These are phyloP conservation scores for Ochotona curzoniae DNA, from an alignment of 2,113 vertebrate species.

Conservation along the genomic window DNA sequence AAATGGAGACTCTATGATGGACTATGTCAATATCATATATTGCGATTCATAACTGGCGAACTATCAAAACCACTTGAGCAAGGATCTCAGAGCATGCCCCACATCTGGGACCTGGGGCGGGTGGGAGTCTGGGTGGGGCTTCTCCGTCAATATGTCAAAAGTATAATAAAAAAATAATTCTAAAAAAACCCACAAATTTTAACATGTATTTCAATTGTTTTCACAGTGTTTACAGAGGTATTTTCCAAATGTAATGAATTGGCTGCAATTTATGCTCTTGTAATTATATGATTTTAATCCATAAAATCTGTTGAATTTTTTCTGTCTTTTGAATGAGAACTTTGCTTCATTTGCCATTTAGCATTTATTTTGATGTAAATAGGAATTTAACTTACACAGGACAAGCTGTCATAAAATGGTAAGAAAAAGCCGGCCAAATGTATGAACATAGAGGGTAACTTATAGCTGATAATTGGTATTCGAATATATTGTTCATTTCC, in stretches of 20 bases:
- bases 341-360: slow-evolving; percentile 23
- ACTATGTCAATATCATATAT: too few relatives aligned
- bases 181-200: too few relatives aligned
- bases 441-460: background rate
- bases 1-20: too few relatives aligned
- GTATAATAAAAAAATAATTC: too few relatives aligned
- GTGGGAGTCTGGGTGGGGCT: too few relatives aligned
- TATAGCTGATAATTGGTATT: background rate
- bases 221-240: background rate
- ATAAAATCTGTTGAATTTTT: slow-evolving; percentile 9
- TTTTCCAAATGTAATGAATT: slow-evolving; percentile 25
- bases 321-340: background rate
- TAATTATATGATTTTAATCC: slow-evolving; percentile 21
- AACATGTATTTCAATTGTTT: background rate
- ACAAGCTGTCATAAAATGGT: background rate
- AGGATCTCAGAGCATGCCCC: too few relatives aligned
- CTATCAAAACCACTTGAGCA: too few relatives aligned
- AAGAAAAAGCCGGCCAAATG: background rate
- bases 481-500: slow-evolving; percentile 30
- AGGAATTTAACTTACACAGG: slow-evolving; percentile 19
- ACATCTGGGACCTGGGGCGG: too few relatives aligned
- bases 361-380: background rate
- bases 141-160: too few relatives aligned
- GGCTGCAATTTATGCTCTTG: background rate
- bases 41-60: too few relatives aligned